These are phyloP conservation scores for Brachirus orientalis DNA, from an alignment of 2,113 vertebrate species.

Conservation along the genomic window DNA sequence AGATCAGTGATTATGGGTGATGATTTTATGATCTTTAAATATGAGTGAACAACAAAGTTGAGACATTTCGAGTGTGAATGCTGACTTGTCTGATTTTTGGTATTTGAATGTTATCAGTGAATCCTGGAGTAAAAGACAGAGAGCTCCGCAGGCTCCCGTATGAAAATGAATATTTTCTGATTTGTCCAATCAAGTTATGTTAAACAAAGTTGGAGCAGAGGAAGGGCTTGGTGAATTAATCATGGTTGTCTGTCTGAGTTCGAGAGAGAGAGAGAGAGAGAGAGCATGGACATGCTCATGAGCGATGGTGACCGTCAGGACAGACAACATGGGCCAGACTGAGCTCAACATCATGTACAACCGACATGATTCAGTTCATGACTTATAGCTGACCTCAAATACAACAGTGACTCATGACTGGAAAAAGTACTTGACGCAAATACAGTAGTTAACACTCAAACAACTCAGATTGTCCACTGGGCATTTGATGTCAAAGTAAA, in stretches of 20 bases:
- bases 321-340: slow-evolving; percentile 5
- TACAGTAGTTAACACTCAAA: slow-evolving; percentile 36
- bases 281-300: background rate
- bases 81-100: no score
- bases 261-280: background rate
- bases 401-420: slow-evolving; percentile 27
- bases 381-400: slow-evolving; percentile 40
- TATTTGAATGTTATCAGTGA: background rate
- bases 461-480: background rate
- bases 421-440: slow-evolving; percentile 21
- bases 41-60: background rate
- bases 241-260: slow-evolving; percentile 36
- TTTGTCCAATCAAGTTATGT: slow-evolving; percentile 29
- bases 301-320: slow-evolving; percentile 33
- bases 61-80: background rate
- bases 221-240: slow-evolving; percentile 59
- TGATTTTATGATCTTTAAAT: background rate
- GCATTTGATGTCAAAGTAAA: background rate
- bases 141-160: background rate
- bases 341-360: slow-evolving; percentile 11
- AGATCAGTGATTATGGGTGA: background rate
- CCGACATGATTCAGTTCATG: background rate
- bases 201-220: slow-evolving; percentile 39
- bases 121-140: background rate
- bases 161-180: slow-evolving; percentile 17